Percentiles rank a stretch among this genome's conserved stretches.
phyloP scores from a whole-genome alignment of 2,888 invertebrate genomes.

The Xestia ashworthii region DNA sequence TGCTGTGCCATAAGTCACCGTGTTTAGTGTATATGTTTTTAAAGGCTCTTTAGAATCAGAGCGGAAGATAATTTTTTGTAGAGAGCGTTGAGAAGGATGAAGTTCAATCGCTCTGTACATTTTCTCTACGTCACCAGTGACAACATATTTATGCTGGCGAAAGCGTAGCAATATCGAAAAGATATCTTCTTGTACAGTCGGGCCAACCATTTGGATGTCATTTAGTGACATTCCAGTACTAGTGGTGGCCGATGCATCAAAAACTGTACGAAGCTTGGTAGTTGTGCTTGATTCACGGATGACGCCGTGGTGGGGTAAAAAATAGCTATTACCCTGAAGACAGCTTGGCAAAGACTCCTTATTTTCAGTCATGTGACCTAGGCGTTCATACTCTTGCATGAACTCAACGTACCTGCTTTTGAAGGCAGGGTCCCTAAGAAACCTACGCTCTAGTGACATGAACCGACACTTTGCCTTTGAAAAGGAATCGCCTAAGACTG shows the following conservation, averaged over 20 bases:
- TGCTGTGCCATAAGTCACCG: no score
- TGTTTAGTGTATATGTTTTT: not conserved
- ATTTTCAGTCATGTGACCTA: no score
- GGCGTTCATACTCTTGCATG: no score
- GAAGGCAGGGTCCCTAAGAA: no score
- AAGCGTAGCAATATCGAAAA: not conserved
- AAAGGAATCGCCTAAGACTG: no score
- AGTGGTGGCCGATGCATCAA: not conserved
- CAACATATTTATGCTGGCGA: slow-evolving; percentile 7
- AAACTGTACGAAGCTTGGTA: slow-evolving; percentile 6
- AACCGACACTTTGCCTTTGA: no score
- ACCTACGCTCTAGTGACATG: no score
- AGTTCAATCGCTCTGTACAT: slow-evolving; percentile 4
- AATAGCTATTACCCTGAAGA: not conserved
- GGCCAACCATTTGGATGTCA: not conserved
- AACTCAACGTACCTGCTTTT: no score
- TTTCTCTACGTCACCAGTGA: not conserved
- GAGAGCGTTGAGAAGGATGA: not conserved
- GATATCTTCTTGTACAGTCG: no score
- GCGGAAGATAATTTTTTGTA: not conserved
- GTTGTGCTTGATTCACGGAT: slow-evolving; percentile 7
- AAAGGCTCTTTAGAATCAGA: not conserved
- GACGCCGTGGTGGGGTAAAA: not conserved
- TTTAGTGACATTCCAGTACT: not conserved
- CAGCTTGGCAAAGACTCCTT: not conserved